Evolutionary conservation across 1,140 invertebrate species (phyloP).

Genomic region (Drosophila subobscura): DNA sequence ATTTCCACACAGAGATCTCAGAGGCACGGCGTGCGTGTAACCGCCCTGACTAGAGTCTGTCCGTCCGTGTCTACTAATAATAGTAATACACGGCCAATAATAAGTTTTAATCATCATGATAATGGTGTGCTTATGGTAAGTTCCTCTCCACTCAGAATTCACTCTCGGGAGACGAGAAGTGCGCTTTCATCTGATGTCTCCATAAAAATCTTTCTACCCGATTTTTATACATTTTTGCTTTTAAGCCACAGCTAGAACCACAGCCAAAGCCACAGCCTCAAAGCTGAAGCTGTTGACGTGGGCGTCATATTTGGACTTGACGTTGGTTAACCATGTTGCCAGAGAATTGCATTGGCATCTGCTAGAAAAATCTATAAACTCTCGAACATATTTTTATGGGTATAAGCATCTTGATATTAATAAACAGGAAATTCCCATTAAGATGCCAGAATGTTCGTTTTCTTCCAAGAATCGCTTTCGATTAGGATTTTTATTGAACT

Average conservation of each 20-base stretch:
- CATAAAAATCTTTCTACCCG: slow-evolving; percentile 57
- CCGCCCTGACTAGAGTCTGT: slow-evolving; percentile 39
- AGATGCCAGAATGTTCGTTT: slow-evolving; percentile 15
- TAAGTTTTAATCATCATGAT: slow-evolving; percentile 82
- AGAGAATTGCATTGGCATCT: slow-evolving; percentile 20
- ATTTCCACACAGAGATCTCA: slow-evolving; percentile 49
- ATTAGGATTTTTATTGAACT: neutral
- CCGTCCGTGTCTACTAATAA: slow-evolving; percentile 60
- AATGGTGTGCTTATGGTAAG: slow-evolving; percentile 71
- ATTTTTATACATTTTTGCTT: slow-evolving; percentile 66
- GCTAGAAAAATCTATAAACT: slow-evolving; percentile 48
- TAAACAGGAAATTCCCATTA: slow-evolving; percentile 24
- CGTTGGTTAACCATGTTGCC: slow-evolving; percentile 2
- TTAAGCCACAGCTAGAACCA: slow-evolving; percentile 34
- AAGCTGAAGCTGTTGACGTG: slow-evolving; percentile 28
- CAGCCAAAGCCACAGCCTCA: no score
- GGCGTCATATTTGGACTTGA: slow-evolving; percentile 42
- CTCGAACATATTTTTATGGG: slow-evolving; percentile 37
- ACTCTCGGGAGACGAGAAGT: neutral
- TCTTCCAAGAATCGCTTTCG: neutral
- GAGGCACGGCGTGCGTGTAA: slow-evolving; percentile 56
- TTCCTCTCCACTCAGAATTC: slow-evolving; percentile 16
- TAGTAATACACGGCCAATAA: slow-evolving; percentile 77
- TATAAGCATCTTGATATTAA: slow-evolving; percentile 33
- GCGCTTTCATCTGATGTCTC: slow-evolving; percentile 66